phyloP scores from a whole-genome alignment of 2,113 vertebrate species.

The Thamnaconus septentrionalis region DNA sequence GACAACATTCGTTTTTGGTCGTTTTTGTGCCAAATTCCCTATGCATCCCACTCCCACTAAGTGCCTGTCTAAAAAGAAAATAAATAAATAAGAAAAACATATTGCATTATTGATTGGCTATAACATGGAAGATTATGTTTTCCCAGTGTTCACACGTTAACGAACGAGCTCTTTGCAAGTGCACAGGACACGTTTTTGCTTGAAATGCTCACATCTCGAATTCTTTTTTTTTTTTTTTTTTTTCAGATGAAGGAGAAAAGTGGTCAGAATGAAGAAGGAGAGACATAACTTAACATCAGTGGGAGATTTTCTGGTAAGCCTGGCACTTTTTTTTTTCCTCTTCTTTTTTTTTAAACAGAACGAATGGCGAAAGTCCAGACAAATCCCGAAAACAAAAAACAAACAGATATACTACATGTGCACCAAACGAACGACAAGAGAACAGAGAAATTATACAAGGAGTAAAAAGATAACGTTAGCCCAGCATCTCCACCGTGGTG shows the following conservation, averaged over 20 bases:
- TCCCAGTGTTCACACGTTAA: conserved; percentile 39
- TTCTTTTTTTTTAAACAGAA: conserved; percentile 77
- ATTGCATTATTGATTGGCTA: conserved; percentile 69
- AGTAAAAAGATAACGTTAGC: conserved; percentile 77
- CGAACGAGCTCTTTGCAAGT: conserved; percentile 40
- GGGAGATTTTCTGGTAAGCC: conserved; percentile 87
- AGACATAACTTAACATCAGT: conserved; percentile 73
- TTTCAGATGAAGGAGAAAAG: too few relatives aligned
- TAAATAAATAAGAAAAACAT: conserved; percentile 51
- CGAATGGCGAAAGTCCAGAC: conserved; percentile 70
- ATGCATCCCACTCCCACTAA: conserved; percentile 39
- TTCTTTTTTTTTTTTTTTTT: not conserved
- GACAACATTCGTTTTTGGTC: conserved; percentile 63
- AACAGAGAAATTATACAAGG: conserved; percentile 67
- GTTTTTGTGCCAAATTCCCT: conserved; percentile 67
- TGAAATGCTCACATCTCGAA: conserved; percentile 49
- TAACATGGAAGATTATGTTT: conserved; percentile 59
- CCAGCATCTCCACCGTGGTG: conserved; percentile 98
- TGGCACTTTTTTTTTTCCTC: conserved; percentile 82
- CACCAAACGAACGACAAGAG: conserved; percentile 64
- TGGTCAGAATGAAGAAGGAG: conserved; percentile 20
- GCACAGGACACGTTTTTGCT: conserved; percentile 21
- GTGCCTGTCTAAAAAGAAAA: conserved; percentile 60
- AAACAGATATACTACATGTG: conserved; percentile 64
- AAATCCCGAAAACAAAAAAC: conserved; percentile 66